Conservation (phyloP, 2,797 vertebrate genomes). For the Micromesistius poutassou region DNA sequence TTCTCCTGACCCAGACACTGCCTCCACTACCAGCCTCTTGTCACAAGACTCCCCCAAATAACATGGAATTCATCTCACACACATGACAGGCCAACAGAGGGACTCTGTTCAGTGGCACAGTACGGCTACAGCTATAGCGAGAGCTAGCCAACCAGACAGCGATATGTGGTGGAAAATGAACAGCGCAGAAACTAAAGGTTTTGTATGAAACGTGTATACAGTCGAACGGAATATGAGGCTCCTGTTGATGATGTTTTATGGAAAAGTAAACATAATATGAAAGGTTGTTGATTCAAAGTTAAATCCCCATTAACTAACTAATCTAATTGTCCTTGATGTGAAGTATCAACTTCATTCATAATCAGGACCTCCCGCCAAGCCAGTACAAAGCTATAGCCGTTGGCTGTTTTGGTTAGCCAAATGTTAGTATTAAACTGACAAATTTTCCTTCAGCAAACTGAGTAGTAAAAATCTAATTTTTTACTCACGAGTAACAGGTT, state of each 20-base stretch:
- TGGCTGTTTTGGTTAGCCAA: not conserved
- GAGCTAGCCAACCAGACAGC: not conserved
- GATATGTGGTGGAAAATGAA: not conserved
- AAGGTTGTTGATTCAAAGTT: not conserved
- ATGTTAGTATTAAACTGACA: not conserved
- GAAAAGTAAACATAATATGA: not conserved
- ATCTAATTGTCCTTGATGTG: not conserved
- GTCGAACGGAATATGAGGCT: not conserved
- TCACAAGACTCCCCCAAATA: conserved; percentile 50
- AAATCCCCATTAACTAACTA: not conserved
- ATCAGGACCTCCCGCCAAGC: not conserved
- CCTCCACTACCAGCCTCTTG: conserved; percentile 19
- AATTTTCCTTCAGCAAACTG: not conserved
- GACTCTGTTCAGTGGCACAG: conserved; percentile 31
- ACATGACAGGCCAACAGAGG: conserved; percentile 44
- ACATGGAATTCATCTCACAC: conserved; percentile 47
- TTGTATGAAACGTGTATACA: not conserved
- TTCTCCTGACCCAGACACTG: conserved; percentile 11
- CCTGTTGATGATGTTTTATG: not conserved
- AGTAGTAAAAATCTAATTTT: not conserved
- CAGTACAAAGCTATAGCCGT: too few relatives aligned
- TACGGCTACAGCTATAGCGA: not conserved
- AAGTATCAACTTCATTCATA: not conserved
- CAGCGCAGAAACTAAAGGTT: not conserved
- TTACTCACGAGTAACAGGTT: too few relatives aligned